These are phyloP conservation scores for Scolopax bukidnonensis DNA, from an alignment of 2,797 vertebrate genomes.

Conservation along the genomic window DNA sequence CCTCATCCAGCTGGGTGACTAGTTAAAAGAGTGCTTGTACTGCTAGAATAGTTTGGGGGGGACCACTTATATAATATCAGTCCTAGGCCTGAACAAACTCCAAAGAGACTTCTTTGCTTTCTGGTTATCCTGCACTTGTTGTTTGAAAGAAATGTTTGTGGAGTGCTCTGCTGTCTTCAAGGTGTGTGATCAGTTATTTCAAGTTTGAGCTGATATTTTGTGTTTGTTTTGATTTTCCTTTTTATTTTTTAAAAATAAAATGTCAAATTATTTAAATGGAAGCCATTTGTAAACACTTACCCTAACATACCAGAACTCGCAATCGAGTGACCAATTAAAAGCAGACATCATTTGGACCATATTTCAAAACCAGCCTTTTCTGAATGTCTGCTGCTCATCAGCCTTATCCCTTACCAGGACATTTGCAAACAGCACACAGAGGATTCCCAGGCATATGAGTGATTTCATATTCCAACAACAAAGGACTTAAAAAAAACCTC, in stretches of 20 bases:
- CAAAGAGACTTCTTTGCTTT: background rate
- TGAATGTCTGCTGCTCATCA: background rate
- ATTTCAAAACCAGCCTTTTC: background rate
- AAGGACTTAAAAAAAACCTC: accelerated
- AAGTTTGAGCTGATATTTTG: background rate
- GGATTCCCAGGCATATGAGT: background rate
- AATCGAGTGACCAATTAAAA: background rate
- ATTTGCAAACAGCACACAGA: background rate
- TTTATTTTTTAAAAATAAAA: background rate
- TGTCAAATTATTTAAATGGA: background rate
- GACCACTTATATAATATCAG: background rate
- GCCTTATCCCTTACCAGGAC: background rate
- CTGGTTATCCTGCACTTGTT: background rate
- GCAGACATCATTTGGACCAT: background rate
- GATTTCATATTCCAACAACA: background rate
- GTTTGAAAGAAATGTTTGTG: background rate
- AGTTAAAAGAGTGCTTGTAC: background rate
- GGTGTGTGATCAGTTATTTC: background rate
- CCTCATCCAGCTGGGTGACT: background rate
- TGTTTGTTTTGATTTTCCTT: background rate
- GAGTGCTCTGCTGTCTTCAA: background rate
- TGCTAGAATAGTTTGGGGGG: background rate
- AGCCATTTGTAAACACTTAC: background rate
- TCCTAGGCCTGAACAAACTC: background rate
- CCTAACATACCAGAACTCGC: background rate